phyloP scores from a whole-genome alignment of 2,888 invertebrate species.

The Litoditis marina region DNA sequence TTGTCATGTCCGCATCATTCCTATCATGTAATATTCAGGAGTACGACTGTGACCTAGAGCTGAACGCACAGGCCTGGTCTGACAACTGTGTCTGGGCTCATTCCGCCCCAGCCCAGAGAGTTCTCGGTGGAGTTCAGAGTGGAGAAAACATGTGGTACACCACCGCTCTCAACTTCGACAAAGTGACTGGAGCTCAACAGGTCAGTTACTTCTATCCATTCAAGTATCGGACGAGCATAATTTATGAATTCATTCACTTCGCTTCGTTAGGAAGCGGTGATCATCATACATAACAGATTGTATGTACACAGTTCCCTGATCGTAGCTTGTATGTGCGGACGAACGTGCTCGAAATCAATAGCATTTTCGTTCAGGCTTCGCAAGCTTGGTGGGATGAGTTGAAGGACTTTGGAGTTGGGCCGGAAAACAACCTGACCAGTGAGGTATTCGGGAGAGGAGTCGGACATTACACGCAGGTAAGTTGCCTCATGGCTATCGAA shows the following conservation, averaged over 20 bases:
- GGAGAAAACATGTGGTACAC: conserved; percentile 39
- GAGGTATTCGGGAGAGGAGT: conserved; percentile 20
- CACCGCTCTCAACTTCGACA: too few relatives aligned
- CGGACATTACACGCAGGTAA: conserved; percentile 37
- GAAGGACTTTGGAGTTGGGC: conserved; percentile 32
- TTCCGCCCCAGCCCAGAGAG: conserved; percentile 18
- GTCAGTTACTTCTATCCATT: too few relatives aligned
- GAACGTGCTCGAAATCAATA: too few relatives aligned
- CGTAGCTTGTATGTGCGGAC: too few relatives aligned
- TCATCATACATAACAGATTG: too few relatives aligned
- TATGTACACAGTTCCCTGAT: too few relatives aligned
- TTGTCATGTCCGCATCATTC: too few relatives aligned
- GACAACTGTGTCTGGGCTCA: conserved; percentile 26
- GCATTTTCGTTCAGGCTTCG: conserved; percentile 26
- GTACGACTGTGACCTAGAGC: conserved; percentile 29
- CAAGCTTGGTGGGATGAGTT: conserved; percentile 39
- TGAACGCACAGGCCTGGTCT: conserved; percentile 32
- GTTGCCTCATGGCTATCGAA: background rate
- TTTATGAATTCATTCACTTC: too few relatives aligned
- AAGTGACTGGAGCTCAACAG: too few relatives aligned
- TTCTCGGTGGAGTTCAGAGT: conserved; percentile 24
- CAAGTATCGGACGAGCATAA: too few relatives aligned
- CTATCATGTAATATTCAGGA: background rate
- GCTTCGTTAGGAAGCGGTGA: too few relatives aligned
- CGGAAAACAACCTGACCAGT: conserved; percentile 21